Evolutionary conservation across 1,140 invertebrate species (phyloP), one percentile per base, ranked within the genome.

Genomic region (Drosophila melanogaster): DNA sequence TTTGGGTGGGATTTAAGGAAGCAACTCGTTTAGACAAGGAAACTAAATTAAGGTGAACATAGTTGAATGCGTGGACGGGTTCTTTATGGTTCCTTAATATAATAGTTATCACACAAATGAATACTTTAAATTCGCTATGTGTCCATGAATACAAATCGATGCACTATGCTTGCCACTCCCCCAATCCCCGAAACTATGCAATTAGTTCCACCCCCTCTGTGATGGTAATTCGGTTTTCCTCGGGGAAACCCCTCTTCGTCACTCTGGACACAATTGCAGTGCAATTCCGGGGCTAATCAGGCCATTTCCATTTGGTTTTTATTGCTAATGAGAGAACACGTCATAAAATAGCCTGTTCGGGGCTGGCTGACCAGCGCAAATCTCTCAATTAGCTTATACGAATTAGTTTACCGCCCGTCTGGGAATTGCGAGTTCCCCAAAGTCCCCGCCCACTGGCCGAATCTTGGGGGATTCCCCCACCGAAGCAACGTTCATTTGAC

Each of bases 331-430:
- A 87, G 76, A 77, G 71, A 66, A 77, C 83, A 87, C 71, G 72
- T 86, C 83, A 87, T 89, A 89, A 83, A 83, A 55, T 69, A 50
- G 47, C n/a, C 35, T 4, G 33, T 14, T 17, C 11, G 40, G 55
- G 35, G 26, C 37, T 38, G 49, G 26, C 66, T 74, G 70, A 64
- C 64, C 49, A 56, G 24, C 38, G 54, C 81, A 89, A 89, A 87
- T 89, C 75, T 83, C 75, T 76, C 83, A 87, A 87, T 87, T 87
- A 89, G 83, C 65, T 79, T 61, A 60, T 64, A 83, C 83, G 83
- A 91, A 91, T 91, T 90, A 83, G 79, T 91, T 91, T 91, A 91
- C 69, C 77, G 85, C 90, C 81, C 85, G 74, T 72, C 61, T 65
- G 90, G 84, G 90, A 87, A 43, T 33, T 22, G 35, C 46, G 3